A percentile compares a stretch with the other conserved stretches of the same genome.
phyloP scores from a whole-genome alignment of 1,140 invertebrate species.

The Drosophila quadrilineata region DNA sequence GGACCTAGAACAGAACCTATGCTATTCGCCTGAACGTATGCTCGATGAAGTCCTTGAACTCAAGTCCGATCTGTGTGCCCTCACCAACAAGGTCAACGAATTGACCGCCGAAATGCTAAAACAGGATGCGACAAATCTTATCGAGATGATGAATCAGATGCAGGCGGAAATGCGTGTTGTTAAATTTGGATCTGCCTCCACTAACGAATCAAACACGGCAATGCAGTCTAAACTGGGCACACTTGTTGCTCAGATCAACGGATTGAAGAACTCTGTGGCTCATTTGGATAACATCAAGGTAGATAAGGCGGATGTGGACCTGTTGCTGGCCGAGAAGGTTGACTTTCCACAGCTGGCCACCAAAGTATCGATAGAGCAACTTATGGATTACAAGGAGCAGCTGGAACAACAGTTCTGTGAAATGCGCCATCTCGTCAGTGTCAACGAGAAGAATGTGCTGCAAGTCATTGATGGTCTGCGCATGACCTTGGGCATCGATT shows the following conservation, averaged over 20 bases:
- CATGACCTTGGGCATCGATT: slow-evolving; percentile 85
- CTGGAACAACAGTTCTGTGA: slow-evolving; percentile 85
- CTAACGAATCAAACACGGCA: slow-evolving; percentile 23
- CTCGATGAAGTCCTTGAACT: slow-evolving; percentile 60
- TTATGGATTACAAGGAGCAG: slow-evolving; percentile 86
- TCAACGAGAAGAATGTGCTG: slow-evolving; percentile 85
- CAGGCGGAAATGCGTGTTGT: slow-evolving; percentile 46
- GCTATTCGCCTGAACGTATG: slow-evolving; percentile 62
- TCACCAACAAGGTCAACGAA: slow-evolving; percentile 70
- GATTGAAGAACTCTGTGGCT: slow-evolving; percentile 28
- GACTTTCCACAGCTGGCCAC: slow-evolving; percentile 85
- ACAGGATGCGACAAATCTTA: slow-evolving; percentile 53
- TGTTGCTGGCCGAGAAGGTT: slow-evolving; percentile 87
- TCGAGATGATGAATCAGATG: slow-evolving; percentile 53
- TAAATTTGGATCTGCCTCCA: slow-evolving; percentile 18
- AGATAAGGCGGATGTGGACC: slow-evolving; percentile 86
- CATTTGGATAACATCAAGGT: slow-evolving; percentile 82
- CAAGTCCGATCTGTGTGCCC: slow-evolving; percentile 57
- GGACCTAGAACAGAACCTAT: slow-evolving; percentile 53
- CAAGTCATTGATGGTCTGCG: slow-evolving; percentile 86
- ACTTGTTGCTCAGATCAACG: slow-evolving; percentile 13
- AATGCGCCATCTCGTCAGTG: slow-evolving; percentile 84
- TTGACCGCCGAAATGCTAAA: slow-evolving; percentile 46
- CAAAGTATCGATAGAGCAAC: slow-evolving; percentile 87
- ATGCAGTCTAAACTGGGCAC: too few species aligned